Conservation (phyloP, 2,888 invertebrate genomes). For the Erynnis tages region DNA sequence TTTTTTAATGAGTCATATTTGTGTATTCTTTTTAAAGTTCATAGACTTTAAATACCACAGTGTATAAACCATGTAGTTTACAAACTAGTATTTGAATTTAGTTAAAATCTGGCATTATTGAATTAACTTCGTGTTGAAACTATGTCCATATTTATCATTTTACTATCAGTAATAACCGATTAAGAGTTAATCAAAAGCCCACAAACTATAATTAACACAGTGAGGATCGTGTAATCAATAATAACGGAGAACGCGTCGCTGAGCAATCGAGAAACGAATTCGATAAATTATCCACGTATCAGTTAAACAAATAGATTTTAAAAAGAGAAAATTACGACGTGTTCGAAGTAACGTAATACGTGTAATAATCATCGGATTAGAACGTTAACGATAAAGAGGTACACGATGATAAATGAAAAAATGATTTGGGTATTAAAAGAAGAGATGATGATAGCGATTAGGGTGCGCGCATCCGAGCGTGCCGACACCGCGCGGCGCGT, state of each 20-base stretch:
- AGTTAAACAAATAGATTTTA: constrained; percentile 69
- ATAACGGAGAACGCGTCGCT: constrained; percentile 57
- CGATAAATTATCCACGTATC: constrained; percentile 57
- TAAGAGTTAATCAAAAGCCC: constrained; percentile 62
- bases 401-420: constrained; percentile 73
- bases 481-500: constrained; percentile 60
- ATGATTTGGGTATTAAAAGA: constrained; percentile 72
- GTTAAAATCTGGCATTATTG: constrained; percentile 1
- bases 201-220: constrained; percentile 68
- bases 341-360: constrained; percentile 71
- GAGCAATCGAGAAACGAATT: constrained; percentile 55
- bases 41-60: no score
- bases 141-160: constrained; percentile 20
- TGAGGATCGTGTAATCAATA: constrained; percentile 70
- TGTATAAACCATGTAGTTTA: no score
- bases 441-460: constrained; percentile 64
- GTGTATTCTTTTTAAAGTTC: no score
- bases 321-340: constrained; percentile 62
- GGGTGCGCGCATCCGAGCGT: constrained; percentile 58
- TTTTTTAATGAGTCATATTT: no score
- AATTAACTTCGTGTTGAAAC: constrained; percentile 9
- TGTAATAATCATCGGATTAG: constrained; percentile 69
- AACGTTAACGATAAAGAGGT: constrained; percentile 67
- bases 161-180: constrained; percentile 41
- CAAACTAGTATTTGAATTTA: no score